A percentile compares a stretch with the other conserved stretches of the same genome.
Evolutionary conservation across 2,113 vertebrate genomes (phyloP).

Genomic region (Aix galericulata): DNA sequence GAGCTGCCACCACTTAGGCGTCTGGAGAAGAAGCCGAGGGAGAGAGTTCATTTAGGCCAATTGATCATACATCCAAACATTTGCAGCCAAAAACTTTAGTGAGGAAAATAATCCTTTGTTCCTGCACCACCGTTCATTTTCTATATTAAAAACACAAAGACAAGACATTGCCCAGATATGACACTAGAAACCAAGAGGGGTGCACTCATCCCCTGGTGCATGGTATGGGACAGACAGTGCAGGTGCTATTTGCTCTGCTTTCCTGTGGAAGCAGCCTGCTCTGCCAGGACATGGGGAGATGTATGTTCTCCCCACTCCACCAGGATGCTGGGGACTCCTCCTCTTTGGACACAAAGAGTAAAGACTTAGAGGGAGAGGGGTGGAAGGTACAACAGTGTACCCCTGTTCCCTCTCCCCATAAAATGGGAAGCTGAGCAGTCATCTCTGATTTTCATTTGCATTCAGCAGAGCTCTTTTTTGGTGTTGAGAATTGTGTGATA

Average conservation of each 20-base stretch:
- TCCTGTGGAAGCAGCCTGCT: not conserved
- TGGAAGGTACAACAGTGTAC: not conserved
- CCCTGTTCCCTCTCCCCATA: not conserved
- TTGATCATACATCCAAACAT: not conserved
- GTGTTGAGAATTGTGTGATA: not conserved
- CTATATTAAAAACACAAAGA: not conserved
- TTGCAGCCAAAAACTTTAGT: constrained; percentile 30
- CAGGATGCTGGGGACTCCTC: fast-evolving
- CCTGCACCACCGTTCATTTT: not conserved
- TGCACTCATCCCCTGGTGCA: fast-evolving
- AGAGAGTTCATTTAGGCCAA: constrained; percentile 22
- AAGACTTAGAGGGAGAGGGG: not conserved
- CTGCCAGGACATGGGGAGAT: fast-evolving
- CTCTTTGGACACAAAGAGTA: not conserved
- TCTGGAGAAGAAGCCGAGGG: constrained; percentile 11
- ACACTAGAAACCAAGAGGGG: not conserved
- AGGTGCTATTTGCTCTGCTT: fast-evolving
- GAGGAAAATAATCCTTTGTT: not conserved
- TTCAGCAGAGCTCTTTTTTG: not conserved
- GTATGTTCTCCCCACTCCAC: not conserved
- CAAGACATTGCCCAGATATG: not conserved
- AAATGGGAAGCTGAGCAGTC: not conserved
- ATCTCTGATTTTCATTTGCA: not conserved
- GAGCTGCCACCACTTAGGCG: constrained; percentile 1
- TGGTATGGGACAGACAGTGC: not conserved